phyloP scores from a whole-genome alignment of 2,888 invertebrate species.

The Macrophya alboannulata region DNA sequence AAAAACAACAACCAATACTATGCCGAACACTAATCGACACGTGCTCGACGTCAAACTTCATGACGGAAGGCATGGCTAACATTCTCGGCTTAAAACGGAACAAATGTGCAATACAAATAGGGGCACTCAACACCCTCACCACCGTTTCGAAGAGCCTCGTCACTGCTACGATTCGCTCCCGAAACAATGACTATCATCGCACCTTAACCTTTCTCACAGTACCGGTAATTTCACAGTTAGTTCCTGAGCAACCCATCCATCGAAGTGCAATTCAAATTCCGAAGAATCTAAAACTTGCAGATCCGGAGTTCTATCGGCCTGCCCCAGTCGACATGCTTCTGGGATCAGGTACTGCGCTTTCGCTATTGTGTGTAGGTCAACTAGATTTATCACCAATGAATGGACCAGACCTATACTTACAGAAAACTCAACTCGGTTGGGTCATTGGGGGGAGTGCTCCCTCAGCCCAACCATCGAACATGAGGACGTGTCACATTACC shows the following conservation, averaged over 20 bases:
- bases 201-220: not conserved
- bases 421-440: too few species aligned
- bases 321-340: too few species aligned
- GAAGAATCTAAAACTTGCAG: too few species aligned
- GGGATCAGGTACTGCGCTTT: too few species aligned
- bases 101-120: not conserved
- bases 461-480: not conserved
- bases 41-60: slow-evolving; percentile 61
- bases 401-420: not conserved
- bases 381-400: too few species aligned
- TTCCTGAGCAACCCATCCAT: too few species aligned
- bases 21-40: slow-evolving; percentile 61
- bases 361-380: too few species aligned
- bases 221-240: not conserved
- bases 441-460: not conserved
- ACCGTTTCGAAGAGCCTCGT: not conserved
- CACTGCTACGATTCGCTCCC: not conserved
- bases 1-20: slow-evolving; percentile 11
- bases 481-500: not conserved
- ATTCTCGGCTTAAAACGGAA: slow-evolving; percentile 39
- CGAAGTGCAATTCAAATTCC: too few species aligned
- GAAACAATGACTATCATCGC: not conserved
- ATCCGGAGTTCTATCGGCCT: too few species aligned
- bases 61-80: slow-evolving; percentile 59
- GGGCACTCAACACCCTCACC: not conserved